phyloP scores from a whole-genome alignment of 2,113 vertebrate genomes.

The Myrmophylax atrothorax region DNA sequence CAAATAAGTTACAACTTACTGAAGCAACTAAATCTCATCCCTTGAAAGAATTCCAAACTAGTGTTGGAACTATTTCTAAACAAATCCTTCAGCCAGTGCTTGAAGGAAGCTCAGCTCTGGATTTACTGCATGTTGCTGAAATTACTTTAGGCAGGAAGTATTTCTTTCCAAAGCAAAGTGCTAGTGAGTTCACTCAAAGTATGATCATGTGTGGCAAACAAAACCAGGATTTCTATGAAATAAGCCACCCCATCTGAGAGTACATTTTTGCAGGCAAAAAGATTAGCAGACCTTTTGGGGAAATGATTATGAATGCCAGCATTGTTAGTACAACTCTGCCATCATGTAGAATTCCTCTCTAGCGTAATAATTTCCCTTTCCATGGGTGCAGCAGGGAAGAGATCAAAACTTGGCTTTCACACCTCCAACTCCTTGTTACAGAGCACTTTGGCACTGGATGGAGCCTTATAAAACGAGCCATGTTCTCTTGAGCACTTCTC shows the following conservation, averaged over 20 bases:
- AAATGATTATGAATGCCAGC: slow-evolving; percentile 13
- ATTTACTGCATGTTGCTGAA: slow-evolving; percentile 29
- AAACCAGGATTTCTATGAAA: not conserved
- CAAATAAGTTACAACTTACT: slow-evolving; percentile 47
- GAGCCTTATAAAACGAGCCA: not conserved
- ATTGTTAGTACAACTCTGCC: not conserved
- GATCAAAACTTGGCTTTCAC: not conserved
- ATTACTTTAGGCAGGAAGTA: not conserved
- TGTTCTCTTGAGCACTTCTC: not conserved
- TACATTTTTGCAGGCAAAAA: slow-evolving; percentile 14
- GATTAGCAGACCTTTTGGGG: slow-evolving; percentile 15
- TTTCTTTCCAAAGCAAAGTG: slow-evolving; percentile 44
- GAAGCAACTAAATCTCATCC: slow-evolving; percentile 18
- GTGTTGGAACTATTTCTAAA: slow-evolving; percentile 33
- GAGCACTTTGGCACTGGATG: slow-evolving; percentile 2
- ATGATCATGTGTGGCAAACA: not conserved
- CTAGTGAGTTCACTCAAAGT: not conserved
- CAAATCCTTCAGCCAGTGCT: slow-evolving; percentile 44
- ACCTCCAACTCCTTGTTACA: not conserved
- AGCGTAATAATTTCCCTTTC: slow-evolving; percentile 18
- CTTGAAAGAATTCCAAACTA: slow-evolving; percentile 35
- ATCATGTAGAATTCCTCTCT: not conserved
- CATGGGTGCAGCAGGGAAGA: not conserved
- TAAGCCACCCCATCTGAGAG: not conserved
- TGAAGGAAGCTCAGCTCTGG: slow-evolving; percentile 23